Conservation (phyloP, 92 coral and sea anemone genomes). For the Porites evermanni region DNA sequence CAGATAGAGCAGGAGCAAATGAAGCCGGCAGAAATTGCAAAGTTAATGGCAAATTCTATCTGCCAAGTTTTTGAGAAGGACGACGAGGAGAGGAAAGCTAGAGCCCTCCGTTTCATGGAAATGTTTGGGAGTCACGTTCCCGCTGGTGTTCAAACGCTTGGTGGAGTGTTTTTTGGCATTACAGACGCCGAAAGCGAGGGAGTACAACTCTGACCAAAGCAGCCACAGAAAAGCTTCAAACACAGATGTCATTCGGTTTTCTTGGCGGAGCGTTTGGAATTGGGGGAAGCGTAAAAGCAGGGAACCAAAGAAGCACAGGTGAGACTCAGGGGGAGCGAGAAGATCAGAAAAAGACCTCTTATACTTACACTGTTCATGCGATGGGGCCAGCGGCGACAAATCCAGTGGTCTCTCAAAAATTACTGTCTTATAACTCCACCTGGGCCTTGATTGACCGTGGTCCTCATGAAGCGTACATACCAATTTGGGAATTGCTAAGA, state of each 20-base stretch:
- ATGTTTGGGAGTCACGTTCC: slow-evolving; percentile 70
- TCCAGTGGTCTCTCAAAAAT: slow-evolving; percentile 49
- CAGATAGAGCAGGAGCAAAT: slow-evolving; percentile 44
- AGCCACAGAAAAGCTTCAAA: slow-evolving; percentile 44
- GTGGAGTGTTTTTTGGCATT: slow-evolving; percentile 58
- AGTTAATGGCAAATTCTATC: slow-evolving; percentile 37
- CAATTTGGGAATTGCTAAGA: slow-evolving; percentile 66
- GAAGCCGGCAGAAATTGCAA: slow-evolving; percentile 42
- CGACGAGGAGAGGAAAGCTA: neutral
- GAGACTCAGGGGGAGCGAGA: neutral
- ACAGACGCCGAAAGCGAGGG: slow-evolving; percentile 42
- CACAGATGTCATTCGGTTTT: slow-evolving; percentile 52
- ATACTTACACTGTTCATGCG: slow-evolving; percentile 46
- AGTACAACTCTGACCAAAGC: slow-evolving; percentile 25
- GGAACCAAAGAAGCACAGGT: slow-evolving; percentile 9
- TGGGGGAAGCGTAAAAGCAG: slow-evolving; percentile 32
- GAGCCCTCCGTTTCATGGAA: slow-evolving; percentile 47
- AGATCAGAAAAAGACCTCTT: slow-evolving; percentile 18
- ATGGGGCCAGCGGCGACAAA: slow-evolving; percentile 64
- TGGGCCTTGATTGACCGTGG: slow-evolving; percentile 68
- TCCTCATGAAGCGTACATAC: slow-evolving; percentile 36
- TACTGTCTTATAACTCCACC: slow-evolving; percentile 52
- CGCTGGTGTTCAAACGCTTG: slow-evolving; percentile 63
- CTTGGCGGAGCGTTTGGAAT: slow-evolving; percentile 52
- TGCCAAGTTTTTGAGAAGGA: too few species aligned